Evolutionary conservation across 2,113 vertebrate genomes (phyloP), one percentile per base, ranked within the genome.

Genomic region (Sialia sialis): DNA sequence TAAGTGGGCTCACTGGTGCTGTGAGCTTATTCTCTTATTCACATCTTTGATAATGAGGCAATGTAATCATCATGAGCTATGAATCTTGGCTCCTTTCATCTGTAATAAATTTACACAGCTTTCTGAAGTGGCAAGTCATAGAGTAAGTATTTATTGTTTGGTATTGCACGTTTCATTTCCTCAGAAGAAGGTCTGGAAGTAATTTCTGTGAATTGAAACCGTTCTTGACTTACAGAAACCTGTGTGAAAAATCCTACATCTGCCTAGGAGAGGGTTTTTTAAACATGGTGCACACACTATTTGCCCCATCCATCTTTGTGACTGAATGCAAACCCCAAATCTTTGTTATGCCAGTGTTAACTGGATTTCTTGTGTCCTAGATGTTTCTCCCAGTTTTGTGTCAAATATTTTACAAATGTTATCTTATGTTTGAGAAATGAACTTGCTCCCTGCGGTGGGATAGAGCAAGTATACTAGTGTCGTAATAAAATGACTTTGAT

Each of bases 211-310:
- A 66, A 9, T 38, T 75, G 41, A 76, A 88, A 77, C 29, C 10
- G 15, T 51, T 39, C 15, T 55, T 85, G 30, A 73, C 13, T 69
- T 83, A 68, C 9, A 73, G 58, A 79, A 77, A 34, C 20, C 13
- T 62, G 0, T 48, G 15, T 44, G 26, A 38, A 16, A 62, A 92
- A 56, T 1, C 5, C 12, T 34, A 1, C 2, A 7, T 52, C 36
- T 81, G 22, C 23, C 10, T 23, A 10, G 13, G 38, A 63, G 20
- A 16, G 7, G 3, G 13, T 32, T 27, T 60, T 44, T 55, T 19
- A 60, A 41, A 7, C 4, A 1, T 0, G 5, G 12, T 4, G 4
- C 41, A 52, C 2, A 1, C 10, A 10, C 41, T 26, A 11, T 72
- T 87, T 59, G 54, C 3, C 60, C n/a, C 6, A 3, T 67, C 23